Percentiles rank a stretch among this genome's conserved stretches.
Evolutionary conservation across 2,113 vertebrate species (phyloP).

Genomic region (Elephantulus edwardii): DNA sequence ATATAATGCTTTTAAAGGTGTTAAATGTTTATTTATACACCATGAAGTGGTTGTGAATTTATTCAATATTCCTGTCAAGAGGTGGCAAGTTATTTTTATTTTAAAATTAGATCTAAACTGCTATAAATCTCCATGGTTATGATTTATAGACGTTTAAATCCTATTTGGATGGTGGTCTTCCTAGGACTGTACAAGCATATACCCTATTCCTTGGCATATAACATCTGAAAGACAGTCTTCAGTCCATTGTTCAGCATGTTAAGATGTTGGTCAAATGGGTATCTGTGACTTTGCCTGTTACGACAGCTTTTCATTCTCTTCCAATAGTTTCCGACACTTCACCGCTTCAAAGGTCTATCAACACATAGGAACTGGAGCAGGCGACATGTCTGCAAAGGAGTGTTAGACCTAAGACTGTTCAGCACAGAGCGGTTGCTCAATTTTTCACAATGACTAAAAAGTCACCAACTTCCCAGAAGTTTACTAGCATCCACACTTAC

Average conservation of each 20-base stretch:
- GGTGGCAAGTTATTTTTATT: not conserved
- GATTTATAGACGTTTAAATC: not conserved
- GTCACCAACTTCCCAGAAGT: slow-evolving; percentile 53
- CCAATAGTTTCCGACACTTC: not conserved
- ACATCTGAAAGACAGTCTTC: not conserved
- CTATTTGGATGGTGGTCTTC: not conserved
- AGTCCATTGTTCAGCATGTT: too few species aligned
- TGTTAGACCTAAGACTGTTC: not conserved
- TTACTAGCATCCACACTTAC: slow-evolving; percentile 5
- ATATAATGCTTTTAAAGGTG: not conserved
- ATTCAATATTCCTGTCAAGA: not conserved
- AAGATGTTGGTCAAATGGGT: not conserved
- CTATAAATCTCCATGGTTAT: not conserved
- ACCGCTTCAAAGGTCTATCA: not conserved
- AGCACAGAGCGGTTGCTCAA: slow-evolving; percentile 33
- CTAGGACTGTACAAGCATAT: not conserved
- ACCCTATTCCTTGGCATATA: not conserved
- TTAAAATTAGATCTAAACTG: not conserved
- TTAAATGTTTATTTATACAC: not conserved
- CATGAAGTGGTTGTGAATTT: not conserved
- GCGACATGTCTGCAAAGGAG: not conserved
- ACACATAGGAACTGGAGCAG: not conserved
- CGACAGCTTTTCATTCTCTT: not conserved
- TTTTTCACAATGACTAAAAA: not conserved
- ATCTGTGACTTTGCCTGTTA: not conserved